Base-by-base conservation (phyloP, 1,140 invertebrate genomes). In the Littorina saxatilis region DNA sequence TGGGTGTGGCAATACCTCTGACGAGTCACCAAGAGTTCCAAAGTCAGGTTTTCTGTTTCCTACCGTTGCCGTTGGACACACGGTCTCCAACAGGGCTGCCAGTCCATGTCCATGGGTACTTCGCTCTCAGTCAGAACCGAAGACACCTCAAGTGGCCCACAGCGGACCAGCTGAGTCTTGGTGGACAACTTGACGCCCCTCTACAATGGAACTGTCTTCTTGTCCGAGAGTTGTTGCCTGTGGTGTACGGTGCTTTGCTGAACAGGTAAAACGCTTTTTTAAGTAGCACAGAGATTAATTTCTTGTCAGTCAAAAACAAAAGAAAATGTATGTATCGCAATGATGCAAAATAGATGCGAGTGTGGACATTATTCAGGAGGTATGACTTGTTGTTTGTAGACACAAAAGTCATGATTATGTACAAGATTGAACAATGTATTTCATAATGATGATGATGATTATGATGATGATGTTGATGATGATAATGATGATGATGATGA, bases 71-170 rank as follows among this genome's bases (percentile, higher is more conserved):
- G 27, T 73, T 87, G 39, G 79, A 86, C 61, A 52, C 83, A 58
- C 66, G 78, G 52, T 87, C 82, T 66, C 52, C 83, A 20, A 88
- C 88, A 4, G 90, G 90, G 13, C 83, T 90, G n/a, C 90, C 90
- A 1, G 84, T 91, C 23, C 89, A 90, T 72, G 83, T 91, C 9
- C 89, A 90, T 81, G 90, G 90, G 13, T 90, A 84, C 66, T 90
- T 91, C 85, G 87, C 88, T 4, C 74, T 91, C 15, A 89, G 86
- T 68, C 87, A 88, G 73, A 89, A 90, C 68, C 83, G 89, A 74
- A 83, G 86, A 35, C 83, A 90, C 68, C 63, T 91, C 55, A 91
- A 90, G 80, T 89, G 86, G 86, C 84, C 87, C 29, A 82, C 87
- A 66, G 83, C 27, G 7, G 68, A 32, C 79, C 87, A 66, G 84